Conservation (phyloP, 2,113 vertebrate species). For the Cepphus grylle region DNA sequence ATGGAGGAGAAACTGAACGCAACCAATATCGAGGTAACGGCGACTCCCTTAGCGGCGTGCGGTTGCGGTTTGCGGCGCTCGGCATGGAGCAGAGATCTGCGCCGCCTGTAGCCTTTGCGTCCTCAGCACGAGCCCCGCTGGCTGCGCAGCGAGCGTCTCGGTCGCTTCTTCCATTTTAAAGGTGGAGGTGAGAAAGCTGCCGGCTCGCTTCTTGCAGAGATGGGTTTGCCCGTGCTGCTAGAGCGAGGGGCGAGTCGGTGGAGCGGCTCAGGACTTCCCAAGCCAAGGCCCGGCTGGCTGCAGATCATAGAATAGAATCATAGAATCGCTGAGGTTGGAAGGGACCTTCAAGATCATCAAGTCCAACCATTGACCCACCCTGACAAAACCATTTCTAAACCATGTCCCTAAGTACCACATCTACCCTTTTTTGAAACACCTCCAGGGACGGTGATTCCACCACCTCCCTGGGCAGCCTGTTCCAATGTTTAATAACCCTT, state of each 20-base stretch:
- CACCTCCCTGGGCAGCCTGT: too few relatives aligned
- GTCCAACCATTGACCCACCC: too few relatives aligned
- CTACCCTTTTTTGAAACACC: too few relatives aligned
- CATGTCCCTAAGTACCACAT: too few relatives aligned
- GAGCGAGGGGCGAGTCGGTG: neutral
- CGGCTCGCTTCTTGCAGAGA: neutral
- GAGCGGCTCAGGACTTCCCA: neutral
- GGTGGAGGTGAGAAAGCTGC: neutral
- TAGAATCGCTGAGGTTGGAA: too few relatives aligned
- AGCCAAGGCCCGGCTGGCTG: neutral
- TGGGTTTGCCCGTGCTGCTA: neutral
- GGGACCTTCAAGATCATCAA: too few relatives aligned
- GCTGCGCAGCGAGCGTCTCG: fast-evolving
- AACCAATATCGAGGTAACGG: slow-evolving; percentile 93
- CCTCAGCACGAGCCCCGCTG: neutral
- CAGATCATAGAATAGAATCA: too few relatives aligned
- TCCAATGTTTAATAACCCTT: too few relatives aligned
- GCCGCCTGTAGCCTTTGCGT: neutral
- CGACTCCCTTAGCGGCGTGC: neutral
- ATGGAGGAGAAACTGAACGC: slow-evolving; percentile 99
- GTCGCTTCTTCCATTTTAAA: fast-evolving
- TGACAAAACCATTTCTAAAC: too few relatives aligned
- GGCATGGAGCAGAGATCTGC: neutral
- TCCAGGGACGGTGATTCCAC: too few relatives aligned
- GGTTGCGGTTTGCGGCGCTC: neutral